Conservation (phyloP, 2,113 vertebrate species). For the Opisthocomus hoazin region DNA sequence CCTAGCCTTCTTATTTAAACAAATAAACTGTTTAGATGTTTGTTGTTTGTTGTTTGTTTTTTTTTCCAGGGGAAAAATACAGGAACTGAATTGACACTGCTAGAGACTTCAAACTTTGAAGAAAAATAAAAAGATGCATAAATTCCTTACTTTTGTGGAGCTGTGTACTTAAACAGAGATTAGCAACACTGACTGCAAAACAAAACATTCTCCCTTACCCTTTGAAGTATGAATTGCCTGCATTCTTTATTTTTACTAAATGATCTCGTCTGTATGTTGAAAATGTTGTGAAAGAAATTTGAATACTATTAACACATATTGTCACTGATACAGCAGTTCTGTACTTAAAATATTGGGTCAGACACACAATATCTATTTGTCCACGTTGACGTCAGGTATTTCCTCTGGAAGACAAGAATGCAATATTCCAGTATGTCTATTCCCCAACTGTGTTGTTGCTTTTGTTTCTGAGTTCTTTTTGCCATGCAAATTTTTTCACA, state of each 20-base stretch:
- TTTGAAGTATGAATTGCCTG: neutral
- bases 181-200: neutral
- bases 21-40: neutral
- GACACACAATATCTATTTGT: neutral
- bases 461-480: neutral
- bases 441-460: neutral
- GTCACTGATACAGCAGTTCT: neutral
- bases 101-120: neutral
- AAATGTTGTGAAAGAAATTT: neutral
- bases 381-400: neutral
- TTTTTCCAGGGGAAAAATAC: neutral
- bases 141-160: neutral
- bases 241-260: neutral
- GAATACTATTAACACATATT: neutral
- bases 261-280: neutral
- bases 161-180: neutral
- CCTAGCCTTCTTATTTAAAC: neutral
- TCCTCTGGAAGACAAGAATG: neutral
- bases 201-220: neutral
- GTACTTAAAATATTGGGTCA: neutral
- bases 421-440: neutral
- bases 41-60: too few relatives aligned
- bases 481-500: constrained; percentile 4
- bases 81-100: neutral
- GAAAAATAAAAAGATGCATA: neutral